These are phyloP conservation scores for Microplitis manilae DNA, from an alignment of 2,888 invertebrate genomes.

Conservation along the genomic window DNA sequence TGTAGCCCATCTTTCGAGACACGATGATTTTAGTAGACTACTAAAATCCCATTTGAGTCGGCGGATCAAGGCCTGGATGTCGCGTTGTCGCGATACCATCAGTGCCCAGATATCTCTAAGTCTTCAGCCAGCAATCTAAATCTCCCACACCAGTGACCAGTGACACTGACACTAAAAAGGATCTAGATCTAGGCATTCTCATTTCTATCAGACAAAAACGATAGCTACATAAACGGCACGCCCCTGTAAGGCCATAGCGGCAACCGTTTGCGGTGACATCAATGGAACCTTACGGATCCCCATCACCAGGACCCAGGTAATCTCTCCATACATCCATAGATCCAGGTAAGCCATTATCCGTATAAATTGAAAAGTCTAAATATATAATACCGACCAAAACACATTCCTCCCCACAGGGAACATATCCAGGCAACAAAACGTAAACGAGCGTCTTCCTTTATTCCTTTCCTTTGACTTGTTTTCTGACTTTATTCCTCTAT, in stretches of 20 bases:
- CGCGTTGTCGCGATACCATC: slow-evolving; percentile 66
- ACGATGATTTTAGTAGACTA: too few relatives aligned
- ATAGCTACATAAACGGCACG: slow-evolving; percentile 37
- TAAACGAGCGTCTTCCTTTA: background rate
- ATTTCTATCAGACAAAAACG: slow-evolving; percentile 22
- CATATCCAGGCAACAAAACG: slow-evolving; percentile 5
- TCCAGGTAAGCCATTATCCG: slow-evolving; percentile 42
- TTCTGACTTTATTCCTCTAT: slow-evolving; percentile 47
- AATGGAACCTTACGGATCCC: slow-evolving; percentile 51
- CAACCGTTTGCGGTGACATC: slow-evolving; percentile 55
- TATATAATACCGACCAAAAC: background rate
- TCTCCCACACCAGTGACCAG: slow-evolving; percentile 29
- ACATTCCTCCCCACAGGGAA: background rate
- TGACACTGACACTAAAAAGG: slow-evolving; percentile 20
- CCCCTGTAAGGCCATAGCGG: slow-evolving; percentile 39
- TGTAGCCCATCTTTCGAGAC: too few relatives aligned
- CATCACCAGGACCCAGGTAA: slow-evolving; percentile 41
- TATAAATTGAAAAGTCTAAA: slow-evolving; percentile 1
- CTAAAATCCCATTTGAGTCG: slow-evolving; percentile 50
- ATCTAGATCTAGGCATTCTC: slow-evolving; percentile 9
- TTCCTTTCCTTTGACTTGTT: slow-evolving; percentile 49
- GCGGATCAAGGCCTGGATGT: slow-evolving; percentile 69
- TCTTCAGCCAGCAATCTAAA: slow-evolving; percentile 31
- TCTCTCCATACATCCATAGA: slow-evolving; percentile 31
- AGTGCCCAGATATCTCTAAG: background rate